phyloP scores from a whole-genome alignment of 1,140 invertebrate species.

The Achroia grisella region DNA sequence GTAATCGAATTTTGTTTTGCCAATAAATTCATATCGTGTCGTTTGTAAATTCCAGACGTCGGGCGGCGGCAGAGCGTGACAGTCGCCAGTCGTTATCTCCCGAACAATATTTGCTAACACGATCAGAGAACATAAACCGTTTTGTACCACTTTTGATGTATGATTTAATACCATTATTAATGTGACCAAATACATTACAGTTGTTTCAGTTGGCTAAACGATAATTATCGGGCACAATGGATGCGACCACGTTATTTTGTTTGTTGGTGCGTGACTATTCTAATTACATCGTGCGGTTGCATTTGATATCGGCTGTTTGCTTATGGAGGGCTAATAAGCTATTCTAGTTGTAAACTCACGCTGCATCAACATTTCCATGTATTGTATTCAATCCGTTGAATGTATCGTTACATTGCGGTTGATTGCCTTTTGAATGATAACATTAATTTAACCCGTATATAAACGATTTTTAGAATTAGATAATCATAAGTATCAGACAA shows the following conservation, averaged over 20 bases:
- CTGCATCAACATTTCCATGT: not conserved
- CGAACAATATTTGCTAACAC: constrained; percentile 15
- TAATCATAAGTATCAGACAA: too few relatives aligned
- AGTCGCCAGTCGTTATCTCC: constrained; percentile 10
- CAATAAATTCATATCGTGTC: not conserved
- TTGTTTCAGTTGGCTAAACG: constrained; percentile 37
- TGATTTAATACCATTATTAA: constrained; percentile 23
- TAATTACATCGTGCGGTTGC: constrained; percentile 26
- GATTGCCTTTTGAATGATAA: too few relatives aligned
- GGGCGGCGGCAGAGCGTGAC: not conserved
- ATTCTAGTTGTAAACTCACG: constrained; percentile 6
- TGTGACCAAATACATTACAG: constrained; percentile 27
- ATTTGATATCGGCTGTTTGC: constrained; percentile 13
- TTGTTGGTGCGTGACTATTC: constrained; percentile 25
- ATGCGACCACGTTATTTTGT: constrained; percentile 28
- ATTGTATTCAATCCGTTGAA: too few relatives aligned
- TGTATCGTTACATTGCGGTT: too few relatives aligned
- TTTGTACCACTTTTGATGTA: constrained; percentile 25
- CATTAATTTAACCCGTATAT: too few relatives aligned
- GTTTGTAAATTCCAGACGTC: not conserved
- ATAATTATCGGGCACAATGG: constrained; percentile 40
- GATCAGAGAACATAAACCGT: constrained; percentile 16
- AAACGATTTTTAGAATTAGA: too few relatives aligned
- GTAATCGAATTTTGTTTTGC: constrained; percentile 24
- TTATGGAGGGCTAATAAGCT: constrained; percentile 9